Evolutionary conservation across 2,113 vertebrate genomes (phyloP).

Genomic region (Centropristis striata): DNA sequence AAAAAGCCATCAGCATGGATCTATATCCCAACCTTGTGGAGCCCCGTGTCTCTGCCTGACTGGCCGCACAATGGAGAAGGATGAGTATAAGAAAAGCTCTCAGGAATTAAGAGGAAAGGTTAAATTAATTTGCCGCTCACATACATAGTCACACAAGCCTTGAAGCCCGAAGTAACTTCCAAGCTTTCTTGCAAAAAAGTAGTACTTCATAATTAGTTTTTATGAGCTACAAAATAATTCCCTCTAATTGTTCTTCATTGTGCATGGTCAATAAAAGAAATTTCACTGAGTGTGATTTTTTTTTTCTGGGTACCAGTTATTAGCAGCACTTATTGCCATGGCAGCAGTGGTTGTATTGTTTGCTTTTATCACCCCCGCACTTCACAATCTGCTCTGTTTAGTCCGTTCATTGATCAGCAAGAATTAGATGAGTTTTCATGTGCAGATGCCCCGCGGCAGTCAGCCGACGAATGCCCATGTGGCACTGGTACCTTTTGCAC

Average conservation of each 20-base stretch:
- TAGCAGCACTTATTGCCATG: constrained; percentile 47
- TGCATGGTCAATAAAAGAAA: constrained; percentile 50
- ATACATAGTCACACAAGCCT: neutral
- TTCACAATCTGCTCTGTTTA: constrained; percentile 61
- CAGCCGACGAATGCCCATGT: constrained; percentile 64
- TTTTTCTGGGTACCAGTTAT: constrained; percentile 43
- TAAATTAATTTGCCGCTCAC: constrained; percentile 17
- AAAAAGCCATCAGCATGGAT: constrained; percentile 72
- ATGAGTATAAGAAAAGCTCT: constrained; percentile 31
- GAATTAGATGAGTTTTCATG: constrained; percentile 65
- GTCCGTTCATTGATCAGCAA: constrained; percentile 63
- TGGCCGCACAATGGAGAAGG: constrained; percentile 50
- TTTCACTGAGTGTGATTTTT: constrained; percentile 32
- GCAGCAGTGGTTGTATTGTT: constrained; percentile 40
- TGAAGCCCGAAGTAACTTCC: neutral
- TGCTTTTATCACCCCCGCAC: constrained; percentile 35
- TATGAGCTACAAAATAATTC: constrained; percentile 41
- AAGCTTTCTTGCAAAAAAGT: constrained; percentile 30
- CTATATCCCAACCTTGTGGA: constrained; percentile 60
- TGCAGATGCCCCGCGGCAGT: constrained; percentile 64
- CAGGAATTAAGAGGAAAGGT: constrained; percentile 28
- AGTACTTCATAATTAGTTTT: constrained; percentile 45
- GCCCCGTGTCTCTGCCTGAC: constrained; percentile 37
- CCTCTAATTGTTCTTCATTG: constrained; percentile 46
- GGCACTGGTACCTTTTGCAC: constrained; percentile 71